phyloP scores from a whole-genome alignment of 2,113 vertebrate species.

The Gymnarchus niloticus region DNA sequence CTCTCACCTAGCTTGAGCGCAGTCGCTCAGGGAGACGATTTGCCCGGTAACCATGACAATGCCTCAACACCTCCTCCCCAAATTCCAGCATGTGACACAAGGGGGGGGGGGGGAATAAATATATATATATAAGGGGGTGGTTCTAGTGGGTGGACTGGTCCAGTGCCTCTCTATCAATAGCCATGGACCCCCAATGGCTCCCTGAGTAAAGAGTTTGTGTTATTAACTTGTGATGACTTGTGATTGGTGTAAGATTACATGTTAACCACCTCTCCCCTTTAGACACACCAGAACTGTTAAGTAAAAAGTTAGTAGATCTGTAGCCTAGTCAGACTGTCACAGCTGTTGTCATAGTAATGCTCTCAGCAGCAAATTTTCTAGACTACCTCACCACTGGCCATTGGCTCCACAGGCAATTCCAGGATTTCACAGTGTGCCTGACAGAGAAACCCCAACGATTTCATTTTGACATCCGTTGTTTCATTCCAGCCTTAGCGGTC shows the following conservation, averaged over 20 bases:
- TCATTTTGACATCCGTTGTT: too few species aligned
- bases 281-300: background rate
- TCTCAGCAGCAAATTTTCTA: too few species aligned
- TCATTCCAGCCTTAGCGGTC: background rate
- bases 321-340: background rate
- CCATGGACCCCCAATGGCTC: too few species aligned
- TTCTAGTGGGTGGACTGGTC: too few species aligned
- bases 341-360: background rate
- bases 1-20: slow-evolving; percentile 54
- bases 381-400: too few species aligned
- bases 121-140: too few species aligned
- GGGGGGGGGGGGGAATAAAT: background rate
- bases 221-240: too few species aligned
- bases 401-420: too few species aligned
- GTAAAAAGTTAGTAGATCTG: background rate
- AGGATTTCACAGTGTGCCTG: too few species aligned
- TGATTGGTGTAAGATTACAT: too few species aligned
- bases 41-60: slow-evolving; percentile 74
- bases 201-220: too few species aligned
- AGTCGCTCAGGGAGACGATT: slow-evolving; percentile 46
- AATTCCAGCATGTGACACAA: background rate
- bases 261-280: background rate
- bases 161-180: too few species aligned
- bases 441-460: background rate
- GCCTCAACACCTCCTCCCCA: slow-evolving; percentile 47